phyloP scores from a whole-genome alignment of 2,113 vertebrate genomes.

The Pollimyrus isidori region DNA sequence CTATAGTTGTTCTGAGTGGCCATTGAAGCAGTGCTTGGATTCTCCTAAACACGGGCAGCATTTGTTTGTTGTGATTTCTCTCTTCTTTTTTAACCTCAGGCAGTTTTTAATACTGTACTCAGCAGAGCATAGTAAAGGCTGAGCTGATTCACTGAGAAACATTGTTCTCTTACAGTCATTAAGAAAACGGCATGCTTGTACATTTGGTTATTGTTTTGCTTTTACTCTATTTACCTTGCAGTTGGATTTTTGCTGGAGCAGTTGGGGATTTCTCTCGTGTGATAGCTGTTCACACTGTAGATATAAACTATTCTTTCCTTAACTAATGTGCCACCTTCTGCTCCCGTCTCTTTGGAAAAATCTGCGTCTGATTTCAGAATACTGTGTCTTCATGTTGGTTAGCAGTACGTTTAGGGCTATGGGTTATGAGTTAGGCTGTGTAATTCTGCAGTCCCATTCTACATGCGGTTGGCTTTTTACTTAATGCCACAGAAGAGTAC shows the following conservation, averaged over 20 bases:
- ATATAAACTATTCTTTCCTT: neutral
- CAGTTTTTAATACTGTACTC: neutral
- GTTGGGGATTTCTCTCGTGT: neutral
- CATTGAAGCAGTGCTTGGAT: neutral
- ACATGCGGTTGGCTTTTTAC: neutral
- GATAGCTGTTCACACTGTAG: neutral
- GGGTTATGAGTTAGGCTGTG: neutral
- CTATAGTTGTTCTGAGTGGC: neutral
- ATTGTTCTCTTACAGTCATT: neutral
- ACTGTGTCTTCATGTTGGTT: neutral
- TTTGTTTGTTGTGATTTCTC: neutral
- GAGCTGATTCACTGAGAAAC: neutral
- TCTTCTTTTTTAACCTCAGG: neutral
- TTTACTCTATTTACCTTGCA: neutral
- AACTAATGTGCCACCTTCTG: neutral
- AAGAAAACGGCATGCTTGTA: neutral
- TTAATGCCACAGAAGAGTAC: neutral
- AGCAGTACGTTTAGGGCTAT: neutral
- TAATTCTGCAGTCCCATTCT: neutral
- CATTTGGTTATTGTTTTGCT: neutral
- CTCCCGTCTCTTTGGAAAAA: neutral
- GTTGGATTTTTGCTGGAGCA: neutral
- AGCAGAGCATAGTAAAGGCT: neutral
- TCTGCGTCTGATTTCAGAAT: neutral
- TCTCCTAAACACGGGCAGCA: neutral